Conservation (phyloP, 2,797 vertebrate genomes). For the Onychomys torridus region DNA sequence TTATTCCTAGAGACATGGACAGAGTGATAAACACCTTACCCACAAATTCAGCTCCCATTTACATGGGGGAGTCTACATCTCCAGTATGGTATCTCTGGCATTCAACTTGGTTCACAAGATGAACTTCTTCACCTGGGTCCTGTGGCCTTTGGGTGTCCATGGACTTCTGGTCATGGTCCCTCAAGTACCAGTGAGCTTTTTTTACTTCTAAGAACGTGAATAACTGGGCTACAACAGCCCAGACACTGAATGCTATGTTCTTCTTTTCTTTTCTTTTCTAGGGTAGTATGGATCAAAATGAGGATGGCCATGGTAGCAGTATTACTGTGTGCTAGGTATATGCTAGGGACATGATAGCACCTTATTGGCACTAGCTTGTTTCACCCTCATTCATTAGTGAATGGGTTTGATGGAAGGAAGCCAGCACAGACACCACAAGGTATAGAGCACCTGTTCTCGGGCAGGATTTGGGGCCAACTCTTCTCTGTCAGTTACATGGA, state of each 20-base stretch:
- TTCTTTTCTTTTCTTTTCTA: neutral
- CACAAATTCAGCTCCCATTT: neutral
- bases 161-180: neutral
- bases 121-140: neutral
- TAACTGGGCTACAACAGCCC: too few species aligned
- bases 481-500: neutral
- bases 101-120: neutral
- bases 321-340: neutral
- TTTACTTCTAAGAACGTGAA: neutral
- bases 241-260: too few species aligned
- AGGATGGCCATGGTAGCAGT: too few species aligned
- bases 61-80: accelerated
- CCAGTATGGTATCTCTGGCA: accelerated
- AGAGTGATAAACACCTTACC: neutral
- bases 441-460: neutral
- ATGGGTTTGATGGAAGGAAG: accelerated
- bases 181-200: neutral
- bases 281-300: neutral
- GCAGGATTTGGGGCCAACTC: neutral
- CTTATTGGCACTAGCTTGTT: neutral
- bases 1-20: neutral
- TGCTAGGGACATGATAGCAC: neutral
- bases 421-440: too few species aligned
- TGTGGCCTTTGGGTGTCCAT: neutral
- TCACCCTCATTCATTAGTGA: too few species aligned